Evolutionary conservation across 1,140 invertebrate genomes (phyloP), one percentile per base, ranked within the genome.

Genomic region (Papilio polytes): DNA sequence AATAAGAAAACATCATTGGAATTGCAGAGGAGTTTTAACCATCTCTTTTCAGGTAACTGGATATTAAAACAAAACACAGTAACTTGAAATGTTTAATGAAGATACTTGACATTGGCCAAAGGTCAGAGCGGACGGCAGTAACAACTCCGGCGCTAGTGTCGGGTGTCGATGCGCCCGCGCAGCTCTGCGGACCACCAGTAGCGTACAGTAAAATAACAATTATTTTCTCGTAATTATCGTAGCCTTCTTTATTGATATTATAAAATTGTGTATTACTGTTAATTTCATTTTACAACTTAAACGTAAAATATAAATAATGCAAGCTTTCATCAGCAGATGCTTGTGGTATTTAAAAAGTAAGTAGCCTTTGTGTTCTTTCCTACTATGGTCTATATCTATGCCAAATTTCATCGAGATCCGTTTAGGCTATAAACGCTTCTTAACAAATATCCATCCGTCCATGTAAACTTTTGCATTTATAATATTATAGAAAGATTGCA

Each of bases 111-210:
- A 56, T 20, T 56, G n/a, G 7, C 7, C 53, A 56, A 56, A 6
- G 18, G 53, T 56, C 53, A n/a, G 7, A 26, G 31, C 12, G 26
- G 66, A 7, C 66, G 3, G 63, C 41, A 81, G 73, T 72, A 82
- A 83, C 87, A 87, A 89, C 85, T 84, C 84, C 77, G 76, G 80
- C 41, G 76, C 53, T 36, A 81, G 84, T 85, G 82, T 88, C 83
- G 83, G 83, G 82, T 89, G 88, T 82, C 87, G 83, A 83, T 59
- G 79, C 82, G 88, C 79, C 72, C 44, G 80, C 80, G 81, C 82
- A 41, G 53, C 48, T 72, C 72, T 83, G 73, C 80, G 44, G 84
- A 88, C 86, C 85, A 89, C 86, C 87, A 72, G 86, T 82, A 86
- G 84, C 86, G 79, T 84, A 76, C 18, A 56, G 46, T 73, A 73